Conservation (phyloP, 2,888 invertebrate genomes). For the Caenorhabditis wallacei region DNA sequence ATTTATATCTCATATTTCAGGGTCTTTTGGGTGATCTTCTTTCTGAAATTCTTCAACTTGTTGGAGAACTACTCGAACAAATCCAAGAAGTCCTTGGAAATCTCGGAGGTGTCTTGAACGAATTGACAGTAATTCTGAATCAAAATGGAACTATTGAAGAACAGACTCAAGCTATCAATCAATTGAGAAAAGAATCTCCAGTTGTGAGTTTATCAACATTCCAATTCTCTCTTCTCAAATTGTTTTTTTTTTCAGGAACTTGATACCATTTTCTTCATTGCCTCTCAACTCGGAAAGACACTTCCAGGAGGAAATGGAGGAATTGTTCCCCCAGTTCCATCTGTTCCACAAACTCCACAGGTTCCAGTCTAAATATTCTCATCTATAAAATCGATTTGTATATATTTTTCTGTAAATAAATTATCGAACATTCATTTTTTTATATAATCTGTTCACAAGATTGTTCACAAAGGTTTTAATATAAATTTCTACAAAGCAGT, state of each 20-base stretch:
- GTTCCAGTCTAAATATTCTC: background rate
- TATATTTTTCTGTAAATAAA: no score
- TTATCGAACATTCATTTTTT: no score
- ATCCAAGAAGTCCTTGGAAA: background rate
- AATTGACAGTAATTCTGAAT: background rate
- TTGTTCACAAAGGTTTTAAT: no score
- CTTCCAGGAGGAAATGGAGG: constrained; percentile 1
- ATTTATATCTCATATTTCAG: background rate
- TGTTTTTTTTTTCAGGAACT: background rate
- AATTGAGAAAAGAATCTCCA: background rate
- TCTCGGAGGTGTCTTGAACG: background rate
- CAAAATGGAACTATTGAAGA: background rate
- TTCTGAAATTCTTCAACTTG: background rate
- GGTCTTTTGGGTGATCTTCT: background rate
- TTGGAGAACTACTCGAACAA: background rate
- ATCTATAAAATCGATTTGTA: no score
- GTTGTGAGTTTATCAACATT: background rate
- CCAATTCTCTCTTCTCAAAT: no score
- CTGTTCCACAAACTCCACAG: background rate
- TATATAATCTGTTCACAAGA: no score
- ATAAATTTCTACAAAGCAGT: no score
- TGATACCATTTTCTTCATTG: constrained; percentile 1
- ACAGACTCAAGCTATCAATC: background rate
- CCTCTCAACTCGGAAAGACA: background rate
- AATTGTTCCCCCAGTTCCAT: background rate